Evolutionary conservation across 2,113 vertebrate genomes (phyloP), one percentile per base, ranked within the genome.

Genomic region (Argyrosomus japonicus): DNA sequence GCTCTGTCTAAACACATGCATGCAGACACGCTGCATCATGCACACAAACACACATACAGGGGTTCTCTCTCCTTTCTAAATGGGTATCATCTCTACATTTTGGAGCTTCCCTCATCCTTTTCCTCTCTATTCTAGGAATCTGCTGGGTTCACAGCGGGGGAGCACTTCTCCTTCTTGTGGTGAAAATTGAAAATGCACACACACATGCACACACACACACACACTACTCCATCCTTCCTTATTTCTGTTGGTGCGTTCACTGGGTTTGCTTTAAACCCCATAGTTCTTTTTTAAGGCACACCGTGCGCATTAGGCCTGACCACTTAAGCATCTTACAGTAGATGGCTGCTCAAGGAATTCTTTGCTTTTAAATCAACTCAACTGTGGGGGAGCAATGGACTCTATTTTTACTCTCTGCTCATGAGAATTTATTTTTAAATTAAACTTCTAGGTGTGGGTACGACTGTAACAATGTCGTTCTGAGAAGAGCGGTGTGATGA

Each of bases 281-380:
- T 81, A 36, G 71, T 79, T 89, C 54, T 92, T 92, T 93, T 87
- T 90, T 65, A 88, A 90, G 85, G 79, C 74, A 73, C 83, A 90
- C 32, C 5, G 11, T 67, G 77, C 11, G 48, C 87, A 93, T 90
- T 88, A 91, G 77, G 79, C 71, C 84, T 75, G 81, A 81, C 83
- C 85, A 88, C 86, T 85, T 86, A 90, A 91, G 80, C 79, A 87
- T 87, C 87, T 91, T 92, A 80, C 19, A 65, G 50, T 64, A 89
- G 75, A 84, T 67, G 69, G 77, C 75, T 40, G 71, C 79, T 87
- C 45, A 78, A 79, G 72, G 65, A 85, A 81, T 80, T 79, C 80
- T 80, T 68, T 78, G 51, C 82, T 63, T 82, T 84, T 65, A 70
- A 71, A 75, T 25, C 0, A 0, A 23, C 68, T 75, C 60, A 60